Base-by-base conservation (phyloP, 1,140 invertebrate species). In the Anastatus disparis region DNA sequence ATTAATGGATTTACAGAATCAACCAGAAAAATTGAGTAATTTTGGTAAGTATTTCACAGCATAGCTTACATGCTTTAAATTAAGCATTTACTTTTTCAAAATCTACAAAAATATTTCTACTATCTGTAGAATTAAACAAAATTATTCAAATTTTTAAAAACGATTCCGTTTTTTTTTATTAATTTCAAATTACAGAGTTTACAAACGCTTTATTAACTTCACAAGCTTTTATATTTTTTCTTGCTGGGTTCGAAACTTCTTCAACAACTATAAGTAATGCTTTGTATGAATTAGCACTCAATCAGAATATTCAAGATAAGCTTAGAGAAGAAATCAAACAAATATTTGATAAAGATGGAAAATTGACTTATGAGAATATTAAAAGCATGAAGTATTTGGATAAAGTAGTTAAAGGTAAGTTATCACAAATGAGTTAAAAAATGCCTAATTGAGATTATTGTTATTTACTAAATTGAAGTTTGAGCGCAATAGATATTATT, bases 181-280 rank as follows among this genome's bases (percentile, higher is more conserved):
- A n/a, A n/a, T n/a, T n/a, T n/a, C n/a, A n/a, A n/a, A n/a, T 74
- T 71, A 31, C 62, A 77, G 77, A 75, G 20, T 69, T 78, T n/a
- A 78, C 73, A 8, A 73, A 79, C 13, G 71, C 68, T 12, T 55
- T 76, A 15, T 59, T 77, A 2, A 65, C 74, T 17, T 81, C 81
- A 2, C 79, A 85, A 64, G 72, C 80, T n/a, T 1, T 74, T 84
- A 20, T 85, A 24, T 83, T 87, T 62, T 78, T 87, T 35, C 22
- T 86, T 8, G 87, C 87, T 56, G 88, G 88, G 22, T 89, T 85
- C 53, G 88, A 89, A 59, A 89, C 89, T 0, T 88, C 87, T 2
- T 82, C 87, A 13, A 82, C 82, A 6, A 77, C 87, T 0, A 76
- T 90, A 9, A 77, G 80, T 4, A 84, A 81, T 56, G 71, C 79